phyloP scores from a whole-genome alignment of 2,888 invertebrate genomes.

The Latrodectus hesperus region DNA sequence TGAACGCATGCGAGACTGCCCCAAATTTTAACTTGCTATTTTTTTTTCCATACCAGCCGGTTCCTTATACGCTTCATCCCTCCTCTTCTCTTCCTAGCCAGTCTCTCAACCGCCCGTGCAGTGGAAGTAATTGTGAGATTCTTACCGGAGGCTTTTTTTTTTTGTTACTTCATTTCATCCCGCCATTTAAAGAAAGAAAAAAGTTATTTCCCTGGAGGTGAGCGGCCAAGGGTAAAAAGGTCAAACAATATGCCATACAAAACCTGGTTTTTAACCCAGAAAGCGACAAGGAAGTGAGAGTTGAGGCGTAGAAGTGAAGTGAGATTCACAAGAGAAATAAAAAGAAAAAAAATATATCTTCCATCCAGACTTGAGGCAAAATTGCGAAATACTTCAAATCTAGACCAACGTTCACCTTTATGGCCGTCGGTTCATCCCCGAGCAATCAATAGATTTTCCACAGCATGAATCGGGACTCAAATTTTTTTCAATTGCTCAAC shows the following conservation, averaged over 20 bases:
- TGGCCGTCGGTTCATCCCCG: not conserved
- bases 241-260: constrained; percentile 27
- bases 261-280: constrained; percentile 32
- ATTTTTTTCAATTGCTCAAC: no score
- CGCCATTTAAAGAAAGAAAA: not conserved
- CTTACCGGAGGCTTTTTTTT: constrained; percentile 16
- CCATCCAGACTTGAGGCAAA: not conserved
- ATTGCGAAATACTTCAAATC: not conserved
- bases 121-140: constrained; percentile 28
- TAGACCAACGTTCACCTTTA: not conserved
- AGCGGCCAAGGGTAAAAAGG: constrained; percentile 66
- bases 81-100: not conserved
- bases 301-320: not conserved
- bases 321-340: not conserved
- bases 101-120: not conserved
- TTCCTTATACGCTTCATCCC: constrained; percentile 29
- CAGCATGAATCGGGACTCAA: no score
- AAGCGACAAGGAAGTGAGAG: constrained; percentile 39
- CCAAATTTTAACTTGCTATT: constrained; percentile 3
- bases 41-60: constrained; percentile 22
- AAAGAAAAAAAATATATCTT: not conserved
- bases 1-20: not conserved
- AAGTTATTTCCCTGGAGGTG: constrained; percentile 27
- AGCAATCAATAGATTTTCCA: no score
- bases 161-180: constrained; percentile 1